These are phyloP conservation scores for Lepus europaeus DNA, from an alignment of 2,113 vertebrate genomes.

Conservation along the genomic window DNA sequence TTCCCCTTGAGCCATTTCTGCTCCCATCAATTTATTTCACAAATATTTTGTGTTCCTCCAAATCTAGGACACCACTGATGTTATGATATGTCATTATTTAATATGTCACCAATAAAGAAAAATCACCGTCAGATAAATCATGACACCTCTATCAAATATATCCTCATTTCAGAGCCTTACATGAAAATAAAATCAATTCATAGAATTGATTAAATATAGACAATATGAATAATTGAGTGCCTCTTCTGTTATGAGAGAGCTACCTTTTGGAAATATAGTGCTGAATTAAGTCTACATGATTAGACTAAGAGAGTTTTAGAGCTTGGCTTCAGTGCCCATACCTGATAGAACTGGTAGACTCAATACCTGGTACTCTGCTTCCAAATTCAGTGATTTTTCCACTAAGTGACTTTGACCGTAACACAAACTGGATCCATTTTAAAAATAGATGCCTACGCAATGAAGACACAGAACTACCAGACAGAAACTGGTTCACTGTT, in stretches of 20 bases:
- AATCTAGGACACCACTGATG: not conserved
- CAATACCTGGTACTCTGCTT: not conserved
- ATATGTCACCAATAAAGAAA: constrained; percentile 52
- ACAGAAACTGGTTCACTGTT: not conserved
- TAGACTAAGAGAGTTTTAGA: not conserved
- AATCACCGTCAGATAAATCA: constrained; percentile 23
- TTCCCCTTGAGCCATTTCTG: not conserved
- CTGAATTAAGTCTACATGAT: not conserved
- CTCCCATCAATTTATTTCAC: not conserved
- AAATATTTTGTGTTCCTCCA: not conserved
- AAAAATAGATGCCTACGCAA: not conserved
- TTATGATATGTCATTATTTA: constrained; percentile 44
- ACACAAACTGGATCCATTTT: constrained; percentile 7
- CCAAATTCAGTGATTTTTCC: not conserved
- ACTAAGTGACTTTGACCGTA: not conserved
- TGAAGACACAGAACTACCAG: constrained; percentile 8
- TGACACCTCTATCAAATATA: not conserved
- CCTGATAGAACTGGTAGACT: not conserved
- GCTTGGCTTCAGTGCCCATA: not conserved
- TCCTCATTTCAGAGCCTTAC: constrained; percentile 28
- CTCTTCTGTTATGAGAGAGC: not conserved
- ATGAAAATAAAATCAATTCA: not conserved
- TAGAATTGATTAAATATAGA: constrained; percentile 36
- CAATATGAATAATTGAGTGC: not conserved
- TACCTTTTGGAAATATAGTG: not conserved